phyloP scores from a whole-genome alignment of 2,113 vertebrate genomes.

The Arothron firmamentum region DNA sequence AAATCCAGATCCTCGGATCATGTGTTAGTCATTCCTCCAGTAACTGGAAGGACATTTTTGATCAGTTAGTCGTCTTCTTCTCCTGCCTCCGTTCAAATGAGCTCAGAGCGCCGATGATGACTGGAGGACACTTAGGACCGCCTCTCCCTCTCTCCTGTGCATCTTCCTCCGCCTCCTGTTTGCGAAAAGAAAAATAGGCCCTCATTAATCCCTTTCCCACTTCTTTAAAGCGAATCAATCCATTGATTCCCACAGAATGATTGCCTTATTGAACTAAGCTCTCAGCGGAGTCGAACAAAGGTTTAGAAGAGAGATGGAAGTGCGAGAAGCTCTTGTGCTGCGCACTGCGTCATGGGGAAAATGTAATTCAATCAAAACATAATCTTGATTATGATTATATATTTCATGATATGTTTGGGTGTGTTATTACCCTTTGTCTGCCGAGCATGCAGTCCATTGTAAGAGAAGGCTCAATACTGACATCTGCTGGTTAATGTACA shows the following conservation, averaged over 20 bases:
- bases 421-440: slow-evolving; percentile 24
- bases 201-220: neutral
- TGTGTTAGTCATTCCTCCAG: slow-evolving; percentile 1
- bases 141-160: slow-evolving; percentile 25
- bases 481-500: slow-evolving; percentile 56
- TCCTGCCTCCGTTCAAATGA: slow-evolving; percentile 27
- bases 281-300: neutral
- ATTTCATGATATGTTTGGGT: neutral
- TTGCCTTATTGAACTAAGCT: neutral
- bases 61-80: neutral
- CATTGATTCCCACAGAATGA: slow-evolving; percentile 2
- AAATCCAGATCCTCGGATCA: slow-evolving; percentile 14
- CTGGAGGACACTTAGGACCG: slow-evolving; percentile 54
- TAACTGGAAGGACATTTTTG: neutral
- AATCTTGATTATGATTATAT: neutral
- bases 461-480: slow-evolving; percentile 36
- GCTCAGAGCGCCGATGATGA: slow-evolving; percentile 38
- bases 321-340: neutral
- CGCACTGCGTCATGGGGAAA: neutral
- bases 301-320: neutral
- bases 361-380: neutral
- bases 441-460: neutral
- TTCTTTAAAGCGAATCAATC: neutral
- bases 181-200: slow-evolving; percentile 51
- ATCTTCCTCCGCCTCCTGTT: slow-evolving; percentile 49